Percentiles rank a stretch among this genome's conserved stretches.
These are phyloP conservation scores for Drosophila infuscata DNA, from an alignment of 2,888 invertebrate species.

Conservation along the genomic window DNA sequence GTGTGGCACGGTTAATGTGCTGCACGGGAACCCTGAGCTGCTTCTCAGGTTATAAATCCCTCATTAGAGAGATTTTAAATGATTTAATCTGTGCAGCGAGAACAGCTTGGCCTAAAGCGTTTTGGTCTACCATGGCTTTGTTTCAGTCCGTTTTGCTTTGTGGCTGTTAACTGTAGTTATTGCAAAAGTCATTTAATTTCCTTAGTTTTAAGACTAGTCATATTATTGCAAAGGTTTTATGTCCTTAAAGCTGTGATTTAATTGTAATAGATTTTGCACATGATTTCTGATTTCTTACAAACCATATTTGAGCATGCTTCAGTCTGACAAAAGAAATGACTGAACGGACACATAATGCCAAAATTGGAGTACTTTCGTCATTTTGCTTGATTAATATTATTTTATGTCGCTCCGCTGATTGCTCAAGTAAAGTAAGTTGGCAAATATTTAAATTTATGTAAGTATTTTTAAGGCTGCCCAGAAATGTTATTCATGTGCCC, in stretches of 20 bases:
- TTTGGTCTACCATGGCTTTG: neutral
- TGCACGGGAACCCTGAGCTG: neutral
- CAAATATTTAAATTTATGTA: constrained; percentile 68
- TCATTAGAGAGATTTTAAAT: constrained; percentile 56
- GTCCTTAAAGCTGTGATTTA: neutral
- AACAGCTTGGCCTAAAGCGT: neutral
- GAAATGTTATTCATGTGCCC: constrained; percentile 65
- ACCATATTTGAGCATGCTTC: neutral
- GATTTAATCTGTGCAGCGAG: constrained; percentile 30
- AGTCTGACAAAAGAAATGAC: neutral
- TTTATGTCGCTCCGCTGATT: constrained; percentile 32
- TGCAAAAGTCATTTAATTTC: neutral
- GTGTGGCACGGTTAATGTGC: constrained; percentile 17
- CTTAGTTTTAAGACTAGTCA: neutral
- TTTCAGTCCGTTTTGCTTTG: neutral
- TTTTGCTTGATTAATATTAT: constrained; percentile 38
- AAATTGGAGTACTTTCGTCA: constrained; percentile 4
- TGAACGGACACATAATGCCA: neutral
- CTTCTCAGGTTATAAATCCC: constrained; percentile 31
- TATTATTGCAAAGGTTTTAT: neutral
- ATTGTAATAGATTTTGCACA: neutral
- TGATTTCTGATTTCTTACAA: neutral
- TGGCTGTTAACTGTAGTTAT: neutral
- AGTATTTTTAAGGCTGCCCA: constrained; percentile 60
- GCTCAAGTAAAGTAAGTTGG: constrained; percentile 45